Base-by-base conservation (phyloP, 2,888 invertebrate species). In the Hirtodrosophila histrioides region DNA sequence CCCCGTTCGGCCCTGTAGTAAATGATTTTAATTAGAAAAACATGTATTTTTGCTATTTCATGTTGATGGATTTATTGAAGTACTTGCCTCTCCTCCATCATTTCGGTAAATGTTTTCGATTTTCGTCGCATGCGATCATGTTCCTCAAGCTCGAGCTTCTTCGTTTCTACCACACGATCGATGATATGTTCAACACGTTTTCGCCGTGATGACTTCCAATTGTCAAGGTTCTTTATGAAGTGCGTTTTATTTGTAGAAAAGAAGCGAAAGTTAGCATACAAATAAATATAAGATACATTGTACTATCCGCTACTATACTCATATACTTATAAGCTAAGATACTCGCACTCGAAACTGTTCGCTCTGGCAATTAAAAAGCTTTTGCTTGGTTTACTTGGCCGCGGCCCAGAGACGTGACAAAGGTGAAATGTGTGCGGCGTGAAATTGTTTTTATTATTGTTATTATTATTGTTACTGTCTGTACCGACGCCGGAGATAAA, bases 101-200 rank as follows among this genome's bases (percentile, higher is more conserved):
- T 98, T 93, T 98, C 97, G 90, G 95, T 96, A 93, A 97, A 98
- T 73, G 98, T 98, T 93, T 98, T 98, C 92, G 95, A 96, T 93
- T 95, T 96, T 86, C 95, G 94, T 83, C 96, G 94, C 77, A 93
- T 92, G 91, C 95, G 94, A 89, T 94, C 94, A 91, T 93, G 93
- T 88, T 95, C 95, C 89, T 96, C 96, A 90, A 95, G 93, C 92
- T 97, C 96, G 90, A 96, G 93, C 91, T 96, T 96, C 88, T 97
- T 96, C 83, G 97, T 96, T 92, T 97, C 97, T 74, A 97, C 96
- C 79, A 96, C 96, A 78, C 97, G 94, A 92, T 97, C 97, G 89
- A 97, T 96, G 80, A 97, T 97, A 91, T 97, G 96, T 89, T 97
- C 97, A 86, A 97, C 97, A 58, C 96, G 95, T 95, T 97, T 97